Evolutionary conservation across 1,140 invertebrate species (phyloP).

Genomic region (Phthorimaea operculella): DNA sequence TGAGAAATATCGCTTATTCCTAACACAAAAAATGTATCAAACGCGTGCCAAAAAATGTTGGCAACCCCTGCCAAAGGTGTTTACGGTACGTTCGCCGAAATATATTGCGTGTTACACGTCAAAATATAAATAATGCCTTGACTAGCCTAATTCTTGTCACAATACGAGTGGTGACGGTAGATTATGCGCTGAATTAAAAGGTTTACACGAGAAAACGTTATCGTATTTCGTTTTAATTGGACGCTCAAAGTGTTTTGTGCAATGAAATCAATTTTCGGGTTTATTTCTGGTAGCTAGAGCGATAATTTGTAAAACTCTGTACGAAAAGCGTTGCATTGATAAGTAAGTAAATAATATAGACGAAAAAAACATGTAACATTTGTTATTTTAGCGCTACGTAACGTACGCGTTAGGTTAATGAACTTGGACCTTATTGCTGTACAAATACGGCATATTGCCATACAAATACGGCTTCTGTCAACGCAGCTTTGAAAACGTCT

Average conservation of each 20-base stretch:
- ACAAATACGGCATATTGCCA: too few species aligned
- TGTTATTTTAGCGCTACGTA: too few species aligned
- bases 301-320: too few species aligned
- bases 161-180: background rate
- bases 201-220: background rate
- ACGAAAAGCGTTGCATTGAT: too few species aligned
- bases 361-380: too few species aligned
- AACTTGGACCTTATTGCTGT: too few species aligned
- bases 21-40: slow-evolving; percentile 3
- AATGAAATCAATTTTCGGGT: background rate
- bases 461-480: too few species aligned
- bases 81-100: slow-evolving; percentile 19
- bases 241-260: background rate
- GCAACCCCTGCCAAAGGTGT: slow-evolving; percentile 31
- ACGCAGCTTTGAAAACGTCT: too few species aligned
- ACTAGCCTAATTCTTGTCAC: background rate
- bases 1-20: slow-evolving; percentile 12
- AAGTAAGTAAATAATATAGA: too few species aligned
- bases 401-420: too few species aligned
- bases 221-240: slow-evolving; percentile 1
- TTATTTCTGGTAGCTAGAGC: too few species aligned
- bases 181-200: slow-evolving; percentile 3
- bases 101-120: background rate
- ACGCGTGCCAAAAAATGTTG: slow-evolving; percentile 15
- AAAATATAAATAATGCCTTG: background rate